phyloP scores from a whole-genome alignment of 35 echinoderm and acorn worm genomes.

The Ptychodera flava region DNA sequence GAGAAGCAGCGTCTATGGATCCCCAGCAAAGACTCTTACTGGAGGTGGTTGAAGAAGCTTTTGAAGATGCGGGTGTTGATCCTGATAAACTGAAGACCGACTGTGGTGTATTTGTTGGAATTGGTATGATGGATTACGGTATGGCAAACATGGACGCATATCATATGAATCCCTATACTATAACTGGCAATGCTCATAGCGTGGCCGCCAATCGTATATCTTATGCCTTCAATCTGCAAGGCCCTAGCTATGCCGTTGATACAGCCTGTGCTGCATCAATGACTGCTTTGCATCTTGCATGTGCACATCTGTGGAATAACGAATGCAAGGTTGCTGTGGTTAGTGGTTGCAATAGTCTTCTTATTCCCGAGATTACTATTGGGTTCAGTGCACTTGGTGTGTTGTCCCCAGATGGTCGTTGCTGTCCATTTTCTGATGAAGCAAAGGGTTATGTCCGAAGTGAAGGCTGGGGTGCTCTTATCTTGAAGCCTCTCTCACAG shows the following conservation, averaged over 20 bases:
- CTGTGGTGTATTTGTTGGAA: conserved; percentile 77
- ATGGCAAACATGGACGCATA: conserved; percentile 81
- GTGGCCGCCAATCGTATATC: too few relatives aligned
- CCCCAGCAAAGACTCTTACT: conserved; percentile 79
- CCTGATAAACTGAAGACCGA: conserved; percentile 33
- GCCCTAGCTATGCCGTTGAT: conserved; percentile 66
- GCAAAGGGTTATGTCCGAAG: too few relatives aligned
- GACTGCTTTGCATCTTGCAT: conserved; percentile 88
- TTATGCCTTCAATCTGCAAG: conserved; percentile 74
- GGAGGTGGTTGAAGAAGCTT: conserved; percentile 82
- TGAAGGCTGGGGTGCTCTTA: conserved; percentile 79
- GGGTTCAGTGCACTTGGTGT: conserved; percentile 81
- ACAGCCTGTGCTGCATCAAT: too few relatives aligned
- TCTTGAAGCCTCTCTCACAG: conserved; percentile 68
- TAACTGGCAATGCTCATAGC: too few relatives aligned
- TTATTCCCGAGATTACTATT: conserved; percentile 69
- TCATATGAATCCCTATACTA: conserved; percentile 84
- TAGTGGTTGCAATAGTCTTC: conserved; percentile 47
- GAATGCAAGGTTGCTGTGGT: conserved; percentile 80
- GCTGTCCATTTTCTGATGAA: conserved; percentile 90
- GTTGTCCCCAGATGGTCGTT: conserved; percentile 72
- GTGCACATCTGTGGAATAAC: conserved; percentile 45
- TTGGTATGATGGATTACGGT: too few relatives aligned
- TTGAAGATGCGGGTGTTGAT: conserved; percentile 80
- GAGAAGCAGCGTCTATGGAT: conserved; percentile 78